Evolutionary conservation across 1,140 invertebrate genomes (phyloP).

Genomic region (Heliconius eleuchia): DNA sequence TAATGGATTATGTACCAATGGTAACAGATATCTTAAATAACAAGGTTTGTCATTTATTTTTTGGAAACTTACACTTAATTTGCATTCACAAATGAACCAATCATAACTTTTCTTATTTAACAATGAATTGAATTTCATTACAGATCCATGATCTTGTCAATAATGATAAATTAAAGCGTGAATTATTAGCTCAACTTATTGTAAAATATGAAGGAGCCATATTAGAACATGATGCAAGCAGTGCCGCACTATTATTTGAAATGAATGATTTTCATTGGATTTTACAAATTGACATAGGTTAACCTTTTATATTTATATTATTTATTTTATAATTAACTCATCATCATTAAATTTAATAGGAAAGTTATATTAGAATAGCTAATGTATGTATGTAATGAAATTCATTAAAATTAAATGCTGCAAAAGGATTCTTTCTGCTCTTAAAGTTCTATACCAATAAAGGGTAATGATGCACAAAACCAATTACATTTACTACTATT

Average conservation of each 20-base stretch:
- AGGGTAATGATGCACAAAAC: no score
- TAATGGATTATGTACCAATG: conserved; percentile 82
- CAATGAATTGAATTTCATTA: conserved; percentile 24
- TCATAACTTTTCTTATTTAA: not conserved
- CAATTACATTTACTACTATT: no score
- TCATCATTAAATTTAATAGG: no score
- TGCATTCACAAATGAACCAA: not conserved
- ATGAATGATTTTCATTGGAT: conserved; percentile 78
- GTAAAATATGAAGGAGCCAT: conserved; percentile 77
- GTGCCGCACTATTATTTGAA: conserved; percentile 75
- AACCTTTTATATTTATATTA: not conserved
- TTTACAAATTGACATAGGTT: conserved; percentile 76
- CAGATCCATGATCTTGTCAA: conserved; percentile 71
- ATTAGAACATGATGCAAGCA: conserved; percentile 75
- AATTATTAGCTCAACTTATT: conserved; percentile 72
- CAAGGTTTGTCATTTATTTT: conserved; percentile 64
- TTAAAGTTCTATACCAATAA: no score
- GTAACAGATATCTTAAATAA: conserved; percentile 79
- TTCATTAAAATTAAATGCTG: no score
- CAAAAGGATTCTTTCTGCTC: no score
- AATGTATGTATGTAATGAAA: no score
- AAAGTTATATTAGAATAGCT: no score
- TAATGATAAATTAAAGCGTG: conserved; percentile 74
- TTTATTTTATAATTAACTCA: not conserved
- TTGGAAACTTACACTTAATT: not conserved